Conservation (phyloP, 2,113 vertebrate genomes). For the Tetrax tetrax region DNA sequence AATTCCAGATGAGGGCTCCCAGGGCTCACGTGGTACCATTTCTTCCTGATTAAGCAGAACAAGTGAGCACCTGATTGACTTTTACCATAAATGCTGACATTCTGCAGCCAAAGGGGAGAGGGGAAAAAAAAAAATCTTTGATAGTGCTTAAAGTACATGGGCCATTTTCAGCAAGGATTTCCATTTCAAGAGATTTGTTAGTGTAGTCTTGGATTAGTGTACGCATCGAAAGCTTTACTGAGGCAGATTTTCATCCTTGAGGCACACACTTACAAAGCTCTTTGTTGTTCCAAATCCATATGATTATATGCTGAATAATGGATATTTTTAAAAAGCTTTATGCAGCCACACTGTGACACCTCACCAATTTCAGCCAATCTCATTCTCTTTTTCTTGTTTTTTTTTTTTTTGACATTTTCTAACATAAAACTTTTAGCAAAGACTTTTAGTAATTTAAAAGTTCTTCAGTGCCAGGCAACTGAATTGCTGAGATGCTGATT, state of each 20-base stretch:
- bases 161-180: slow-evolving; percentile 58
- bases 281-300: slow-evolving; percentile 14
- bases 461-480: not conserved
- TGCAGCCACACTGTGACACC: not conserved
- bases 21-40: slow-evolving; percentile 63
- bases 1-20: slow-evolving; percentile 60
- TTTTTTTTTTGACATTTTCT: not conserved
- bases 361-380: not conserved
- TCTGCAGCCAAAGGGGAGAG: slow-evolving; percentile 65
- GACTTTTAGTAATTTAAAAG: not conserved
- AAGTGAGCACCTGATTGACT: slow-evolving; percentile 78
- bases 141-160: slow-evolving; percentile 52
- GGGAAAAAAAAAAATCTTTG: not conserved
- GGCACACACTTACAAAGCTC: not conserved
- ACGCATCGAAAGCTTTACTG: slow-evolving; percentile 9
- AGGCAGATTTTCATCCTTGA: slow-evolving; percentile 56
- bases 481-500: slow-evolving; percentile 11
- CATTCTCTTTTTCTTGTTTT: too few species aligned
- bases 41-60: slow-evolving; percentile 80
- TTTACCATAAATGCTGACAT: slow-evolving; percentile 79
- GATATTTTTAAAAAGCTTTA: slow-evolving; percentile 24
- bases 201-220: slow-evolving; percentile 37
- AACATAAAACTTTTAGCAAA: slow-evolving; percentile 16
- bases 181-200: slow-evolving; percentile 54
- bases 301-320: slow-evolving; percentile 44